Conservation (phyloP, 2,888 invertebrate genomes). For the Harpagoxenus sublaevis region DNA sequence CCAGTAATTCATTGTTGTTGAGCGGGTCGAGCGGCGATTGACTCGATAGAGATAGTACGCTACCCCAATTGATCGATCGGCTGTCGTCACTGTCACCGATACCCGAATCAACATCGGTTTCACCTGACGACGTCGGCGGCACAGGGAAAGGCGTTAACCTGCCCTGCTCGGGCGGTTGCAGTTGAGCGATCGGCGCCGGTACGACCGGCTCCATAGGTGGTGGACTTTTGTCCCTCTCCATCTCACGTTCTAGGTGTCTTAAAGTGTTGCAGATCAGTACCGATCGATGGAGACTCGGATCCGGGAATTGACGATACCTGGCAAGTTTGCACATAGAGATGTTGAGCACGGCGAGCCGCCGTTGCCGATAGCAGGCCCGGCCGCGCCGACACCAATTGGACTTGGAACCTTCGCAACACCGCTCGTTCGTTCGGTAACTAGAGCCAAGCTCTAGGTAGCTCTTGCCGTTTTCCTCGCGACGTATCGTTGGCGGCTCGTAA, state of each 20-base stretch:
- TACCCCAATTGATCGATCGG: slow-evolving; percentile 96
- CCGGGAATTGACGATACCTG: slow-evolving; percentile 94
- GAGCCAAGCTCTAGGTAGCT: slow-evolving; percentile 94
- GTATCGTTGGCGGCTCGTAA: slow-evolving; percentile 90
- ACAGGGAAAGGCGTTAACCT: slow-evolving; percentile 86
- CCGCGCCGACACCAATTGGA: slow-evolving; percentile 92
- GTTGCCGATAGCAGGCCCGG: slow-evolving; percentile 93
- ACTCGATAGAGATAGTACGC: slow-evolving; percentile 94
- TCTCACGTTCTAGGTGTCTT: slow-evolving; percentile 95
- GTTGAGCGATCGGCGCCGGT: slow-evolving; percentile 84
- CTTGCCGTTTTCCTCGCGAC: slow-evolving; percentile 96
- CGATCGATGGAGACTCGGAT: slow-evolving; percentile 95
- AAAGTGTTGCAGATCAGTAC: slow-evolving; percentile 97
- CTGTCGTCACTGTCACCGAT: slow-evolving; percentile 90
- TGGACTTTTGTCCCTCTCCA: slow-evolving; percentile 90
- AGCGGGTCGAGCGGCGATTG: slow-evolving; percentile 94
- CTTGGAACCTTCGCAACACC: slow-evolving; percentile 91
- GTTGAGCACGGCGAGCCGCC: slow-evolving; percentile 95
- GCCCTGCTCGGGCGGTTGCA: slow-evolving; percentile 85
- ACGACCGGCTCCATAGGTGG: slow-evolving; percentile 84
- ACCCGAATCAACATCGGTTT: slow-evolving; percentile 92
- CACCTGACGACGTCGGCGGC: slow-evolving; percentile 87
- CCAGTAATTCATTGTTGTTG: slow-evolving; percentile 93
- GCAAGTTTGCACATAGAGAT: slow-evolving; percentile 97
- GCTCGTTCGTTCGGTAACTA: slow-evolving; percentile 85